phyloP scores from a whole-genome alignment of 2,797 vertebrate species.

The Leptoclinus maculatus region DNA sequence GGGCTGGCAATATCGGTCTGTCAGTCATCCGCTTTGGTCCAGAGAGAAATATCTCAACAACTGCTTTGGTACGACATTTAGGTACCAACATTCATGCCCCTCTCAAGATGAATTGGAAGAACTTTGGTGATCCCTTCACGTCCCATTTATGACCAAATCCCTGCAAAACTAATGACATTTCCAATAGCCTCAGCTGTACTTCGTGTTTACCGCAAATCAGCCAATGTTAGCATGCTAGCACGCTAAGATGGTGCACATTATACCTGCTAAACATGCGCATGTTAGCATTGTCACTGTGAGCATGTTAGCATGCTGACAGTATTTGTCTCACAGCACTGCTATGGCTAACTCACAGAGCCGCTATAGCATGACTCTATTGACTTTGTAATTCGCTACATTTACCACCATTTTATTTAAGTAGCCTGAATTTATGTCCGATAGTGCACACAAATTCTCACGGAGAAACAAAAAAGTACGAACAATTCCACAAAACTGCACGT shows the following conservation, averaged over 20 bases:
- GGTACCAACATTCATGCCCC: background rate
- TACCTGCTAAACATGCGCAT: background rate
- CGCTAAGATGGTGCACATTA: background rate
- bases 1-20: background rate
- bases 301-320: background rate
- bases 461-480: background rate
- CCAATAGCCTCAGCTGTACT: background rate
- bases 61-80: background rate
- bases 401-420: background rate
- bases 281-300: background rate
- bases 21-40: background rate
- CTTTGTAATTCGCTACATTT: background rate
- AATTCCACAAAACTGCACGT: no score
- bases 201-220: no score
- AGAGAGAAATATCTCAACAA: background rate
- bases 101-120: background rate
- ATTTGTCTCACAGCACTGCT: background rate
- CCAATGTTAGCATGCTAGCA: no score
- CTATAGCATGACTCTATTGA: background rate
- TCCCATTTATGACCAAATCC: background rate
- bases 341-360: background rate
- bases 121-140: background rate
- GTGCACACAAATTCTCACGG: background rate
- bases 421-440: background rate
- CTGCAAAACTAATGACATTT: background rate